Conservation (phyloP, 2,113 vertebrate genomes). For the Indri indri region DNA sequence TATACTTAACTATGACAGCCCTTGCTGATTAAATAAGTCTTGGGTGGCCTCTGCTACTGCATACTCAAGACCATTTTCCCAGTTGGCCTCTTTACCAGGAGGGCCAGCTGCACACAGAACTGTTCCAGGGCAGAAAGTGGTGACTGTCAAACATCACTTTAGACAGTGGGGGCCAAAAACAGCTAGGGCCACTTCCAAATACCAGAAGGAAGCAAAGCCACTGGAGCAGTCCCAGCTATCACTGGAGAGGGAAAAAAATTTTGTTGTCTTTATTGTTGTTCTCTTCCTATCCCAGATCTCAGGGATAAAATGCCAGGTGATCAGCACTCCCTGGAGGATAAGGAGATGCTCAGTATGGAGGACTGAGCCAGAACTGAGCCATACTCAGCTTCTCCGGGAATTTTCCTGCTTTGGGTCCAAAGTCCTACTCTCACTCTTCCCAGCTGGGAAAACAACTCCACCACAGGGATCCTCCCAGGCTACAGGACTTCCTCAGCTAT, state of each 20-base stretch:
- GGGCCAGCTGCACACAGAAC: background rate
- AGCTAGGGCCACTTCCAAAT: background rate
- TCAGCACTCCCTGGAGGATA: too few species aligned
- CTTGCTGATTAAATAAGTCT: background rate
- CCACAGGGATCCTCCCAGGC: background rate
- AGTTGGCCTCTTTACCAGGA: background rate
- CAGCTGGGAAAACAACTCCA: too few species aligned
- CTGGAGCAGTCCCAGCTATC: too few species aligned
- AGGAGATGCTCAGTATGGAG: background rate
- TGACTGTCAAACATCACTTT: background rate
- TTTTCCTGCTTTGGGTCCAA: background rate
- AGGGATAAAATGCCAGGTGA: background rate
- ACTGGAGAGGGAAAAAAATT: background rate
- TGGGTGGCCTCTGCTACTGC: background rate
- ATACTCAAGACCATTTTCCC: accelerated
- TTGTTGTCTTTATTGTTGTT: background rate
- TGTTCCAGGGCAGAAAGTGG: background rate
- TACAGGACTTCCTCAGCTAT: background rate
- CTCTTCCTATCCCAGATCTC: background rate
- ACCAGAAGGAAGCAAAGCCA: background rate
- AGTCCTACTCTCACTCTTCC: background rate
- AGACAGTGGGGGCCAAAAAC: background rate
- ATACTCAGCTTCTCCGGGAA: accelerated
- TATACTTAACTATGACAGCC: background rate
- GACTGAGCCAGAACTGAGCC: too few species aligned